Base-by-base conservation (phyloP, 2,888 invertebrate genomes). In the Ennomos fuscantarius region DNA sequence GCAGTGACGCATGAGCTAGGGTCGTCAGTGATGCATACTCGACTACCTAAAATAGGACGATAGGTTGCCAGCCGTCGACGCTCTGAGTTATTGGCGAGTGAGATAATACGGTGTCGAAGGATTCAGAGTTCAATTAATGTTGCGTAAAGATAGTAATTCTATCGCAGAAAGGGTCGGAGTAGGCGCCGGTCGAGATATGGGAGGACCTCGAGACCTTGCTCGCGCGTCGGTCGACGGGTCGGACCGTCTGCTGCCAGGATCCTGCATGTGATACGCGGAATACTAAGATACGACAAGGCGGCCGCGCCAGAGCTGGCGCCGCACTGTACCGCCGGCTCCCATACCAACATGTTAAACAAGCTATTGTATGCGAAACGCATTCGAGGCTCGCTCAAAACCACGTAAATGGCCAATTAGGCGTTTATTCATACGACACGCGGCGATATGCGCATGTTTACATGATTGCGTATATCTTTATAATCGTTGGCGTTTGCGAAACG, bases 201-300 rank as follows among this genome's bases (percentile, higher is more conserved):
- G 75, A 73, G 86, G 85, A 84, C 87, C 86, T 87, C 78, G 73
- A 82, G 88, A 88, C 89, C 89, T 89, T 89, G 89, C 79, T 81
- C 79, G 67, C 78, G 84, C 88, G 87, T 79, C 79, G 73, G 57
- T 63, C 67, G 73, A 56, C 70, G 47, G 47, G 39, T 56, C 63
- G 78, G 59, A 69, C 70, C 73, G 77, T 69, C 76, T 65, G 60
- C 62, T 61, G 68, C 66, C 69, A 76, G 78, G 69, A 74, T 72
- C 72, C 72, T 71, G 73, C 74, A 74, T 68, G 76, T 74, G 78
- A 80, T 81, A 81, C 50, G 35, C 36, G 9, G 58, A 80, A 81
- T 79, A 80, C 76, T 73, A 78, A 83, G 76, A 81, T 71, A 70
- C 67, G n/a, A 47, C 51, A 51, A 70, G 82, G 81, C 82, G 85